Evolutionary conservation across 2,797 vertebrate genomes (phyloP), one percentile per base, ranked within the genome.

Genomic region (Siniperca undulata): DNA sequence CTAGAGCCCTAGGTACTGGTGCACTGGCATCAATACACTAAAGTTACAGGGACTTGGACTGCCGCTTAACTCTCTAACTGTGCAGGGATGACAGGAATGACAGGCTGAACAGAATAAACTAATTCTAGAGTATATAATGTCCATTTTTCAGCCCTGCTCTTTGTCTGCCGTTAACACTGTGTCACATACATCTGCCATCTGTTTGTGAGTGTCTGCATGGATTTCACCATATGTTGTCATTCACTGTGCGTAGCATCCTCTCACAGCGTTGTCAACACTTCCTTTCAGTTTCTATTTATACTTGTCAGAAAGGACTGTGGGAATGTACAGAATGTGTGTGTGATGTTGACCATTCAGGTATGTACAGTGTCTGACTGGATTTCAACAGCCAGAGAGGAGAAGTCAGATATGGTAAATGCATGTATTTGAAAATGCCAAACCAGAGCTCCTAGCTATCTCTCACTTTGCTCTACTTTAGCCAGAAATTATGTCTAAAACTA

Each of bases 241-340:
- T 61, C 16, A 2, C 19, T 22, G 40, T 40, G 24, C 59, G 61
- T 56, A 56, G 55, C 72, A 46, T 65, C 53, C 9, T 70, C 53
- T 59, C 50, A 16, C 64, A 27, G n/a, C 11, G 5, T 24, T 61
- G 34, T 77, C 71, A 14, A 24, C 72, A 9, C 22, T 40, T 5
- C 20, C n/a, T 77, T 64, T 59, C 58, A 68, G 22, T 65, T 62
- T 84, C 85, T 86, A 82, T 89, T 88, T 87, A 80, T 82, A 90
- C 60, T 19, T 48, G 50, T 55, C 12, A 10, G 27, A 73, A 74
- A 77, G 64, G 64, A 69, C 70, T 40, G 20, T 30, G 82, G 74
- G 61, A 77, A 82, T 80, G 77, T 42, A 20, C 17, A 14, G 70
- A 46, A 52, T 84, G 66, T 69, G 53, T 36, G 58, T 60, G 59